Evolutionary conservation across 2,113 vertebrate genomes (phyloP).

Genomic region (Falcunculus frontatus): DNA sequence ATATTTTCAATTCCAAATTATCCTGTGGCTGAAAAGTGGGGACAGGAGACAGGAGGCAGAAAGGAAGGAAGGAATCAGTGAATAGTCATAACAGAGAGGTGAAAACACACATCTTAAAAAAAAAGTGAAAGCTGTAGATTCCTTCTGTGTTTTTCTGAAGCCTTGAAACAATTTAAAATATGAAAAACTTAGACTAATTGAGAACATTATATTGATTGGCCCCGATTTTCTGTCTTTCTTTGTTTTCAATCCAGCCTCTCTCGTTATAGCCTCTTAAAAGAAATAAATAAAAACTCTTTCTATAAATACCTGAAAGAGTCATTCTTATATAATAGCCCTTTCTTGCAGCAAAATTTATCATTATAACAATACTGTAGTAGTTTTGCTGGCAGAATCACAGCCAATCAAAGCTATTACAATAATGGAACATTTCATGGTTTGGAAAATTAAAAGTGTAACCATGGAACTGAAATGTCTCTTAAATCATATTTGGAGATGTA

Average conservation of each 20-base stretch:
- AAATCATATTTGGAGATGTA: conserved; percentile 51
- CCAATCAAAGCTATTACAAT: conserved; percentile 53
- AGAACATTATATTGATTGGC: conserved; percentile 22
- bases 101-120: neutral
- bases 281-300: conserved; percentile 18
- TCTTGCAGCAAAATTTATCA: conserved; percentile 30
- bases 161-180: conserved; percentile 13
- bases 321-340: conserved; percentile 45
- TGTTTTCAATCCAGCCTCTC: conserved; percentile 22
- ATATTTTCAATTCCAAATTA: neutral
- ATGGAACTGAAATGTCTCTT: conserved; percentile 50
- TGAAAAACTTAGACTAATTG: conserved; percentile 2
- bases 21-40: neutral
- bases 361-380: conserved; percentile 55
- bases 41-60: neutral
- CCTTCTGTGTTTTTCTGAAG: conserved; percentile 4
- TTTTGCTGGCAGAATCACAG: conserved; percentile 34
- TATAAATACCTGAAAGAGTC: neutral
- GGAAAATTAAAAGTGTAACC: conserved; percentile 58
- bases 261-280: neutral
- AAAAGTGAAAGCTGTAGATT: neutral
- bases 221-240: neutral
- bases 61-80: neutral
- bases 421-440: conserved; percentile 55
- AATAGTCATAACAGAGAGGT: neutral